Evolutionary conservation across 2,113 vertebrate genomes (phyloP).

Genomic region (Peromyscus polionotus): DNA sequence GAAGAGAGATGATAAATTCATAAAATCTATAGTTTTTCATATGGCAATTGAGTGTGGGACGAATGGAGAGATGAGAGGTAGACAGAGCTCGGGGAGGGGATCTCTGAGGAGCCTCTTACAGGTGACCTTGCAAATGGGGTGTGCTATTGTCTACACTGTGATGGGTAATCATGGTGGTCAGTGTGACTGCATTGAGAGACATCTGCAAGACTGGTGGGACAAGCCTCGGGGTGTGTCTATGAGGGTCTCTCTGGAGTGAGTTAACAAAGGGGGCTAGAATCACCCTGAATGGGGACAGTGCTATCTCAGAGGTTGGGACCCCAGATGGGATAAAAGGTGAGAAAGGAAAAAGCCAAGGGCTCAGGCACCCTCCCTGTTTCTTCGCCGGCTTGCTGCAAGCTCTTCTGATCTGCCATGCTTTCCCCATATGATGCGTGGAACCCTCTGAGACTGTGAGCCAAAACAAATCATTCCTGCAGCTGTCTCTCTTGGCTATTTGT

Average conservation of each 20-base stretch:
- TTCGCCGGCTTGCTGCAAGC: not conserved
- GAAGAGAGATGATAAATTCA: not conserved
- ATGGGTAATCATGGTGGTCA: too few relatives aligned
- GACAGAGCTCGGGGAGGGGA: not conserved
- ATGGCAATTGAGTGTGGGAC: not conserved
- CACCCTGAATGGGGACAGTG: not conserved
- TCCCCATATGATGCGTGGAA: not conserved
- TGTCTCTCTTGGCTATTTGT: not conserved
- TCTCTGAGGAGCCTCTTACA: not conserved
- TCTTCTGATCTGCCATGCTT: not conserved
- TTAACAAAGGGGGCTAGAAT: not conserved
- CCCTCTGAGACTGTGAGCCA: not conserved
- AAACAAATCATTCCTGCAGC: not conserved
- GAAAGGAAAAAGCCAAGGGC: not conserved
- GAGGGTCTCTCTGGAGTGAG: not conserved
- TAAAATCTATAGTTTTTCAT: not conserved
- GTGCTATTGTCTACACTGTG: fast-evolving
- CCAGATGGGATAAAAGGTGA: not conserved
- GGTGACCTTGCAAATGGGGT: not conserved
- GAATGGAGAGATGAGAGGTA: not conserved
- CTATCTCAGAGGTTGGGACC: not conserved
- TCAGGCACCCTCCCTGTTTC: not conserved
- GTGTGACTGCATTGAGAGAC: not conserved
- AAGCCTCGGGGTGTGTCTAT: not conserved
- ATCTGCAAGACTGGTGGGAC: not conserved